These are phyloP conservation scores for Bemisia tabaci DNA, from an alignment of 1,140 invertebrate species.

Conservation along the genomic window DNA sequence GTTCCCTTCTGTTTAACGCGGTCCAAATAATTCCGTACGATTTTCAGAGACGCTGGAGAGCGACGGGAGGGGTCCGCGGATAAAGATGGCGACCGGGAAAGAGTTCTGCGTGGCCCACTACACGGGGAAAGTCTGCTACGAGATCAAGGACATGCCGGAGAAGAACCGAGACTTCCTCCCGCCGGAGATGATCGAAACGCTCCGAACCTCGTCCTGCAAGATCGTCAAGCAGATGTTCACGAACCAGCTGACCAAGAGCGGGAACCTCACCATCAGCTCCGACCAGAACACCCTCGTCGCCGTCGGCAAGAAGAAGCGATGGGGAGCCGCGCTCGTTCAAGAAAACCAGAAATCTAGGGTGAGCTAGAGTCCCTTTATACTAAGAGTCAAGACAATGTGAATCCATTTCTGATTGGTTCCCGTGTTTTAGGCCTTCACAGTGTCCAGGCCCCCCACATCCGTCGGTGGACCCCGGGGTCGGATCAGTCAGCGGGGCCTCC, in stretches of 20 bases:
- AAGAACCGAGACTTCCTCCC: conserved; percentile 82
- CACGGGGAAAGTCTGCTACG: conserved; percentile 68
- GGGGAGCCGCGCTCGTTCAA: conserved; percentile 38
- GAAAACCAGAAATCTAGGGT: conserved; percentile 34
- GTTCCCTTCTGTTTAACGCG: too few relatives aligned
- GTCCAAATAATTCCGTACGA: too few relatives aligned
- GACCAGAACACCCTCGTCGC: conserved; percentile 13
- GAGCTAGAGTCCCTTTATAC: too few relatives aligned
- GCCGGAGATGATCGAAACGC: conserved; percentile 67
- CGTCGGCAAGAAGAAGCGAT: conserved; percentile 22
- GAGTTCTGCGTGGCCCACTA: conserved; percentile 72
- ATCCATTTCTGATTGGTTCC: too few relatives aligned
- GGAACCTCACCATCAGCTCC: conserved; percentile 40
- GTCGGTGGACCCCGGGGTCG: too few relatives aligned
- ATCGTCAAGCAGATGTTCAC: conserved; percentile 64
- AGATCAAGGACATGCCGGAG: conserved; percentile 61
- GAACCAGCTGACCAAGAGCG: conserved; percentile 72
- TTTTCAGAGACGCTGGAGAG: conserved; percentile 37
- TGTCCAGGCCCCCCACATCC: conserved; percentile 5
- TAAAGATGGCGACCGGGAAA: conserved; percentile 45
- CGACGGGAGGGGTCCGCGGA: conserved; percentile 37
- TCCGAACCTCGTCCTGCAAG: conserved; percentile 58
- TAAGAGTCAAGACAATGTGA: too few relatives aligned
- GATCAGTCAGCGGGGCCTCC: too few relatives aligned
- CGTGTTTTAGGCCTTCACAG: too few relatives aligned